phyloP scores from a whole-genome alignment of 2,797 vertebrate species.

The Chiroxiphia lanceolata region DNA sequence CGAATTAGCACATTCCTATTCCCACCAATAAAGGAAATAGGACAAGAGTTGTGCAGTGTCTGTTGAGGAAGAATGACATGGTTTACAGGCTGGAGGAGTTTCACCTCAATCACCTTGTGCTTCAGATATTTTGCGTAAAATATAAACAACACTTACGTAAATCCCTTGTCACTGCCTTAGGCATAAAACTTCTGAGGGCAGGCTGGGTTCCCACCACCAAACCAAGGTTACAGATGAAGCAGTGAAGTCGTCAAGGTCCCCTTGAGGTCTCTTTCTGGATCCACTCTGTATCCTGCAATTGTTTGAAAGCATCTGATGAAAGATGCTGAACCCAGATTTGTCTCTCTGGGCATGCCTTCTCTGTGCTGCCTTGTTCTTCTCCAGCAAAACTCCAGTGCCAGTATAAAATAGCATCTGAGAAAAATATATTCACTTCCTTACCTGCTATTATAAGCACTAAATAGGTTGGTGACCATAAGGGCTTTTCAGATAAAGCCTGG shows the following conservation, averaged over 20 bases:
- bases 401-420: background rate
- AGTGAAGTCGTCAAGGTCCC: slow-evolving; percentile 19
- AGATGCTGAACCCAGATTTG: background rate
- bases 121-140: background rate
- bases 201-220: slow-evolving; percentile 12
- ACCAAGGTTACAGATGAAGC: slow-evolving; percentile 16
- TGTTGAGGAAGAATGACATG: background rate
- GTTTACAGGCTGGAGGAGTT: background rate
- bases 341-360: background rate
- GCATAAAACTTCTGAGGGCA: background rate
- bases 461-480: background rate
- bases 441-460: background rate
- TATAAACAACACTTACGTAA: slow-evolving; percentile 2
- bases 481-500: background rate
- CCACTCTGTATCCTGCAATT: slow-evolving; percentile 58
- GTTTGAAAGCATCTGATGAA: slow-evolving; percentile 30
- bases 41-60: background rate
- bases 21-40: slow-evolving; percentile 39
- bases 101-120: background rate
- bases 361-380: background rate
- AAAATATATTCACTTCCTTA: background rate
- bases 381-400: background rate
- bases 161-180: background rate
- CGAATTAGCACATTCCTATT: background rate
- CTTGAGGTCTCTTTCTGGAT: slow-evolving; percentile 36